A percentile compares a stretch with the other conserved stretches of the same genome.
These are phyloP conservation scores for Cosmia pyralina DNA, from an alignment of 2,888 invertebrate genomes.

Conservation along the genomic window DNA sequence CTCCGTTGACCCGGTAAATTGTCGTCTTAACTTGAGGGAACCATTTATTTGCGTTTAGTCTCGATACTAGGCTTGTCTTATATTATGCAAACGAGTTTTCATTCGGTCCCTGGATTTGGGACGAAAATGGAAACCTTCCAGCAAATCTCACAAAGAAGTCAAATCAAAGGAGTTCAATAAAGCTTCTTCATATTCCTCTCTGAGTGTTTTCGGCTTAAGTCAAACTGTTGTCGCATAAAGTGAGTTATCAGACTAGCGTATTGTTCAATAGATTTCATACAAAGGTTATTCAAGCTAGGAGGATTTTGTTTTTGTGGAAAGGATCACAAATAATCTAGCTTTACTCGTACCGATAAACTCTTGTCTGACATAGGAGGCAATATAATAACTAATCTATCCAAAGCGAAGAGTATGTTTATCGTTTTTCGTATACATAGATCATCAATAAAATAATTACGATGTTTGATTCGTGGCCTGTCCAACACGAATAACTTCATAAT, in stretches of 20 bases:
- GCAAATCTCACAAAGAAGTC: slow-evolving; percentile 72
- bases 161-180: slow-evolving; percentile 74
- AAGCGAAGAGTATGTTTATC: neutral
- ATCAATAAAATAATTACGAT: neutral
- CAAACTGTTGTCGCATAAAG: slow-evolving; percentile 57
- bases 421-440: slow-evolving; percentile 6
- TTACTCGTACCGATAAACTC: slow-evolving; percentile 25
- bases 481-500: slow-evolving; percentile 28
- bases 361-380: neutral
- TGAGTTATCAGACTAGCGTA: slow-evolving; percentile 51
- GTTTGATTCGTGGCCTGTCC: slow-evolving; percentile 11
- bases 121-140: slow-evolving; percentile 71
- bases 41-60: slow-evolving; percentile 86
- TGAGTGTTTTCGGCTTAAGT: slow-evolving; percentile 63
- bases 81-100: slow-evolving; percentile 85
- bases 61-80: slow-evolving; percentile 81
- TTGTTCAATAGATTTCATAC: slow-evolving; percentile 64
- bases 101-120: slow-evolving; percentile 74
- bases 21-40: slow-evolving; percentile 84
- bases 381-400: neutral
- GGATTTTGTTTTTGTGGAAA: slow-evolving; percentile 54
- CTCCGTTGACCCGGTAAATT: slow-evolving; percentile 85
- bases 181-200: slow-evolving; percentile 70
- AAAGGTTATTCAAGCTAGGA: slow-evolving; percentile 59
- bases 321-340: slow-evolving; percentile 40